Evolutionary conservation across 1,140 invertebrate species (phyloP).

Genomic region (Neuroterus valhalla): DNA sequence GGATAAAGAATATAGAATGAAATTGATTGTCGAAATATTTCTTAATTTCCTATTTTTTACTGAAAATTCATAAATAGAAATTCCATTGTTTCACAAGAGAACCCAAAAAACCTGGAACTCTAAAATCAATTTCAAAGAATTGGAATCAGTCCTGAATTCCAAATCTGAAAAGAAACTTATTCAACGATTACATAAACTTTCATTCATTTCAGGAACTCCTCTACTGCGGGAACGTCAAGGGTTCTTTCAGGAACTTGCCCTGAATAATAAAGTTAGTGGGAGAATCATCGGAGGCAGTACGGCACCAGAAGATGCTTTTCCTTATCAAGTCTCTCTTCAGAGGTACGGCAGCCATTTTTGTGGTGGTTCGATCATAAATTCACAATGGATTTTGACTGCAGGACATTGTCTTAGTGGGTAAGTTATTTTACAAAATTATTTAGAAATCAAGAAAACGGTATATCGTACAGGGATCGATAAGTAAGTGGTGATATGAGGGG

Average conservation of each 20-base stretch:
- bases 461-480: no score
- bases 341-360: constrained; percentile 71
- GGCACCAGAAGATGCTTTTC: constrained; percentile 64
- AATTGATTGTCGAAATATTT: no score
- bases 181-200: no score
- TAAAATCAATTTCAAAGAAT: no score
- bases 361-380: constrained; percentile 77
- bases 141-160: no score
- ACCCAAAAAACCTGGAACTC: no score
- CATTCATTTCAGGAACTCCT: background rate
- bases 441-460: background rate
- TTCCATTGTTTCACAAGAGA: no score
- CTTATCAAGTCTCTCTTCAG: constrained; percentile 73
- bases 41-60: no score
- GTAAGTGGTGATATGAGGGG: no score
- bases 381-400: constrained; percentile 76
- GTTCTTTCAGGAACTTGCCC: background rate
- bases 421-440: constrained; percentile 30
- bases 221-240: background rate
- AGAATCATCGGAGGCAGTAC: constrained; percentile 58
- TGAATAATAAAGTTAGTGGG: background rate
- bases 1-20: no score
- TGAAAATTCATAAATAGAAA: no score
- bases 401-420: constrained; percentile 75
- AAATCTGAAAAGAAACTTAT: no score